phyloP scores from a whole-genome alignment of 2,113 vertebrate genomes.

The Nibea albiflora region DNA sequence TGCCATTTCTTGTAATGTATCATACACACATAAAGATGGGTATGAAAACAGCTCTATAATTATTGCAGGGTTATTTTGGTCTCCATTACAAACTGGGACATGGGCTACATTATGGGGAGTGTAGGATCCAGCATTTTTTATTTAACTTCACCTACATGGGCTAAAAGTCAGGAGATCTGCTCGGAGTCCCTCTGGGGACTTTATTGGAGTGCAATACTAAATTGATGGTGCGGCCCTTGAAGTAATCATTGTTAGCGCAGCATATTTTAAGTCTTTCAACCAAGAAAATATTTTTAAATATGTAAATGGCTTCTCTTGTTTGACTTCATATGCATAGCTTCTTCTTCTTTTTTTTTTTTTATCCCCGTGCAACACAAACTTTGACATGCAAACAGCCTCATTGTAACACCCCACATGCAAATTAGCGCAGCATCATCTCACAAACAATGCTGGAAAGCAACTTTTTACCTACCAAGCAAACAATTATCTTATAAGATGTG shows the following conservation, averaged over 20 bases:
- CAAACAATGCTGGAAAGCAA: neutral
- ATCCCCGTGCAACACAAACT: neutral
- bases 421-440: neutral
- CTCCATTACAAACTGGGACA: no score
- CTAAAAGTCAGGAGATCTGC: neutral
- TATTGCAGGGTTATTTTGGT: no score
- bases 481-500: neutral
- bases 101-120: no score
- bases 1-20: neutral
- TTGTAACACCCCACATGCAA: neutral
- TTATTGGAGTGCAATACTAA: neutral
- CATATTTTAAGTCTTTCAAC: no score
- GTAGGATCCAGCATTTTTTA: neutral
- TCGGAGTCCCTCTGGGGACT: neutral
- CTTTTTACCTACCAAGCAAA: neutral
- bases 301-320: neutral
- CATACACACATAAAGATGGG: no score
- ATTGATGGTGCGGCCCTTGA: neutral
- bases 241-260: neutral
- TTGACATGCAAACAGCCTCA: neutral
- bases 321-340: neutral
- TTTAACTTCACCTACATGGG: neutral
- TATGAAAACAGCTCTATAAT: no score
- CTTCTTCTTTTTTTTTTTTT: neutral
- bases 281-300: neutral